phyloP scores from a whole-genome alignment of 2,113 vertebrate species.

The Upupa epops region DNA sequence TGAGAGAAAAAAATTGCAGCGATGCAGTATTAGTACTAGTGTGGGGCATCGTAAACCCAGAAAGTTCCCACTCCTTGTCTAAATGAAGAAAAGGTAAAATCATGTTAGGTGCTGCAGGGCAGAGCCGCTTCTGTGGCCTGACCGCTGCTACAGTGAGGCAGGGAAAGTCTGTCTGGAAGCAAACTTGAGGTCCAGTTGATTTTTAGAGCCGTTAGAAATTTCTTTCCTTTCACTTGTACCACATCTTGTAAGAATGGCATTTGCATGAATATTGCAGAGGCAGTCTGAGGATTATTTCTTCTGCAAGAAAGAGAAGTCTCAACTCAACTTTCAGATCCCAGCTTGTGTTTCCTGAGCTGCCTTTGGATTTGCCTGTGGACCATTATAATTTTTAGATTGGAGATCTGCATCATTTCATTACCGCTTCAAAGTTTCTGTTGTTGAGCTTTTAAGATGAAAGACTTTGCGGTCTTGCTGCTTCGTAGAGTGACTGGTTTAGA shows the following conservation, averaged over 20 bases:
- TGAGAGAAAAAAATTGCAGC: neutral
- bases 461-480: slow-evolving; percentile 29
- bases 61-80: neutral
- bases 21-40: neutral
- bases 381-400: slow-evolving; percentile 21
- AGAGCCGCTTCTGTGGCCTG: neutral
- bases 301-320: neutral
- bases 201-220: neutral
- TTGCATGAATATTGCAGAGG: neutral
- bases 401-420: slow-evolving; percentile 32
- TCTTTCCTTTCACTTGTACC: neutral
- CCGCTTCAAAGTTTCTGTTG: slow-evolving; percentile 48
- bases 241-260: neutral
- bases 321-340: neutral
- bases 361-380: slow-evolving; percentile 27
- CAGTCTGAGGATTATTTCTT: neutral
- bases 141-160: neutral
- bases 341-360: neutral
- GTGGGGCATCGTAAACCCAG: neutral
- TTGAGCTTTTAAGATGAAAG: slow-evolving; percentile 63
- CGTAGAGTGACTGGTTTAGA: slow-evolving; percentile 21
- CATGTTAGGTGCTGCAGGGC: neutral
- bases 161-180: neutral
- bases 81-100: neutral
- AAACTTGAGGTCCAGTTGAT: neutral